These are phyloP conservation scores for Plemyria rubiginata DNA, from an alignment of 2,888 invertebrate genomes.

Conservation along the genomic window DNA sequence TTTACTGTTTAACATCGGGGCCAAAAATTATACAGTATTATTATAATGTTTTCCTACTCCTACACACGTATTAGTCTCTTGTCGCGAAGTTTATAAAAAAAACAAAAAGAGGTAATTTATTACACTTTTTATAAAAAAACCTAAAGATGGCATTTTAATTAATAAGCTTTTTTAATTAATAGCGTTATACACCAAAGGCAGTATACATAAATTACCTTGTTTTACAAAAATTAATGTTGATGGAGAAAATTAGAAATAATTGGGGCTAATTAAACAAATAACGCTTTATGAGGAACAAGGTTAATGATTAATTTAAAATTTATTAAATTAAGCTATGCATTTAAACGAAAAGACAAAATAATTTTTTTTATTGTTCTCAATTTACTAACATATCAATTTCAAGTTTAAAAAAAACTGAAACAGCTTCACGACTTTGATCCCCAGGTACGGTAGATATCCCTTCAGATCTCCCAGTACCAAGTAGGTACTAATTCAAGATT, in stretches of 20 bases:
- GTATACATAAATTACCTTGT: conserved; percentile 51
- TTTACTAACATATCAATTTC: no score
- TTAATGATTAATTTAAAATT: neutral
- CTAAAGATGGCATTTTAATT: conserved; percentile 47
- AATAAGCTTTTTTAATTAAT: conserved; percentile 60
- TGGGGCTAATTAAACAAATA: conserved; percentile 27
- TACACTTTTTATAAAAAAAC: neutral
- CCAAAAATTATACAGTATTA: neutral
- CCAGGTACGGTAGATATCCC: no score
- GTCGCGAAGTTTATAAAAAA: neutral
- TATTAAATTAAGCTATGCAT: no score
- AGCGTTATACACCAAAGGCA: conserved; percentile 61
- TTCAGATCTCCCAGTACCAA: no score
- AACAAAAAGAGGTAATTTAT: neutral
- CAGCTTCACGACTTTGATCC: no score
- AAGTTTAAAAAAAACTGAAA: no score
- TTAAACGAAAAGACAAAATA: neutral
- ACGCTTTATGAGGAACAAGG: conserved; percentile 12
- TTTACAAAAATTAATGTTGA: conserved; percentile 47
- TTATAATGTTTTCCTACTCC: neutral
- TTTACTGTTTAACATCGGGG: neutral
- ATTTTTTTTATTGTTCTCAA: no score
- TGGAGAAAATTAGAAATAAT: conserved; percentile 37
- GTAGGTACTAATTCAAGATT: no score
- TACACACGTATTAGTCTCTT: no score